phyloP scores from a whole-genome alignment of 1,140 invertebrate genomes.

The Platorchestia sp. region DNA sequence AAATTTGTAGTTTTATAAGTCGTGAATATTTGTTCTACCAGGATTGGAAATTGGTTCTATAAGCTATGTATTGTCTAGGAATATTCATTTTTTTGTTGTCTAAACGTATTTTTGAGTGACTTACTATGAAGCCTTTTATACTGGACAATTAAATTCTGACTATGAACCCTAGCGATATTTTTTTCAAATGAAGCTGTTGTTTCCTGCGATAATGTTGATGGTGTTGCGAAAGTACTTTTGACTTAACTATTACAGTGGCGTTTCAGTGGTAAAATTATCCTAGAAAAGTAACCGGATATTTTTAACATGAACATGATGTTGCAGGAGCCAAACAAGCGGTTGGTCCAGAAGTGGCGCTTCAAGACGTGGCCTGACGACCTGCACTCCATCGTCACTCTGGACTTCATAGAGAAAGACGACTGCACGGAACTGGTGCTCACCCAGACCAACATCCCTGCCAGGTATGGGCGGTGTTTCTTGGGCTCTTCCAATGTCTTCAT shows the following conservation, averaged over 20 bases:
- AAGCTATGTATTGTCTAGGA: too few species aligned
- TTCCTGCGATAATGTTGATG: neutral
- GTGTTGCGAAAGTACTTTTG: too few species aligned
- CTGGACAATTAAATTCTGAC: too few species aligned
- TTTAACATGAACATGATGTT: conserved; percentile 58
- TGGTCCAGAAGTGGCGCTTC: conserved; percentile 92
- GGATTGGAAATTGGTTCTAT: too few species aligned
- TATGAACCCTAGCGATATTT: neutral
- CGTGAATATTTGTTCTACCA: too few species aligned
- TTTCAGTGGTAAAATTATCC: neutral
- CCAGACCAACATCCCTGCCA: conserved; percentile 84
- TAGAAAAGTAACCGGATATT: conserved; percentile 55
- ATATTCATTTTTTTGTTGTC: too few species aligned
- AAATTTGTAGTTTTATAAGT: too few species aligned
- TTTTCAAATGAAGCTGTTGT: neutral
- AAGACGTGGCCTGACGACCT: conserved; percentile 94
- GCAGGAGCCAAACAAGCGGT: conserved; percentile 82
- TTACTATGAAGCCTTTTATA: too few species aligned
- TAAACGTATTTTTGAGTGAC: too few species aligned
- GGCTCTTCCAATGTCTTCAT: too few species aligned
- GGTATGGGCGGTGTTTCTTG: conserved; percentile 70
- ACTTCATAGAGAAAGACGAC: conserved; percentile 86
- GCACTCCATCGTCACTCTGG: conserved; percentile 89
- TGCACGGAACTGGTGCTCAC: conserved; percentile 84
- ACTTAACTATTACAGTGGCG: too few species aligned